phyloP scores from a whole-genome alignment of 2,888 invertebrate genomes.

The Agrenia bidenticulata region DNA sequence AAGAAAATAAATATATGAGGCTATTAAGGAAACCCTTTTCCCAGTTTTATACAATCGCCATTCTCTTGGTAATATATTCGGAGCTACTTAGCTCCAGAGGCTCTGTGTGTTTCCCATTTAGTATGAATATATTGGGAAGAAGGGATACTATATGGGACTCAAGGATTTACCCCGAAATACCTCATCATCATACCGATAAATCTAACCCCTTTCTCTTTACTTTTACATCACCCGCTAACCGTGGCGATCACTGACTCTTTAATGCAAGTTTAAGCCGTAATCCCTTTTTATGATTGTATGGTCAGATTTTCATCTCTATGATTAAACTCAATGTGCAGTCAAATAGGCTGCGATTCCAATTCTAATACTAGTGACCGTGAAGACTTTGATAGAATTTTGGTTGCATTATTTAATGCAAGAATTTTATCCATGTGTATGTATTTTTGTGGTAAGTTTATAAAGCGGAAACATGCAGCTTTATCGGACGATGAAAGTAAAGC shows the following conservation, averaged over 20 bases:
- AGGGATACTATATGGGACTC: not conserved
- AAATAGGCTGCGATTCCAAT: too few relatives aligned
- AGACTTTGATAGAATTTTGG: too few relatives aligned
- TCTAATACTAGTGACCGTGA: too few relatives aligned
- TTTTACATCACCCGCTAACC: conserved; percentile 16
- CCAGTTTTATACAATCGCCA: conserved; percentile 47
- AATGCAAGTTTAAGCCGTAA: not conserved
- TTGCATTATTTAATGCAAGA: too few relatives aligned
- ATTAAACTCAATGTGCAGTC: too few relatives aligned
- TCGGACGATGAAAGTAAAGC: too few relatives aligned
- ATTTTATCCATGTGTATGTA: too few relatives aligned
- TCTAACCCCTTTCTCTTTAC: conserved; percentile 32
- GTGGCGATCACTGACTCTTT: not conserved
- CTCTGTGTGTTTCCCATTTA: conserved; percentile 12
- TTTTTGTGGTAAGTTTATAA: too few relatives aligned
- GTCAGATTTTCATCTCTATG: not conserved
- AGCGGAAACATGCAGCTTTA: too few relatives aligned
- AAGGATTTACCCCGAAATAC: conserved; percentile 42
- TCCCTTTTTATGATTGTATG: not conserved
- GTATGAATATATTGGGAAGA: not conserved
- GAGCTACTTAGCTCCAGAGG: conserved; percentile 15
- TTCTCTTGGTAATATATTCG: conserved; percentile 29
- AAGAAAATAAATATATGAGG: conserved; percentile 45
- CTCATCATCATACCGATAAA: conserved; percentile 49
- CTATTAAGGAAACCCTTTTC: conserved; percentile 50